phyloP scores from a whole-genome alignment of 2,888 invertebrate genomes.

The Drosophila barbarae region DNA sequence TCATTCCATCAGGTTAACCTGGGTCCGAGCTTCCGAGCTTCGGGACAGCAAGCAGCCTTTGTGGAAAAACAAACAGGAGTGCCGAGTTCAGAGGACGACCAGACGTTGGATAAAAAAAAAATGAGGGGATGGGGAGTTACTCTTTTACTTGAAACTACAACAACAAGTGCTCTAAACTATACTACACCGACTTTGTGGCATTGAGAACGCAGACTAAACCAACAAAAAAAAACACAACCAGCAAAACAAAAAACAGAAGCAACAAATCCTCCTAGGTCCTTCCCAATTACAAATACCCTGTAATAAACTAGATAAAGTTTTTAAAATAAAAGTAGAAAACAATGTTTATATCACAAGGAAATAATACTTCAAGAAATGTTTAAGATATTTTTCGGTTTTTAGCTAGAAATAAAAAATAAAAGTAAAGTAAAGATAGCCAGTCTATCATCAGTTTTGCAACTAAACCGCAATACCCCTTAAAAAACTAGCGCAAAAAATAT shows the following conservation, averaged over 20 bases:
- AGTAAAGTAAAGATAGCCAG: not conserved
- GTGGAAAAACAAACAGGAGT: slow-evolving; percentile 33
- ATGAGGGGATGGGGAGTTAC: slow-evolving; percentile 4
- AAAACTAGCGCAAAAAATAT: slow-evolving; percentile 6
- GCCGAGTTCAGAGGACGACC: not conserved
- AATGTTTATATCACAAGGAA: not conserved
- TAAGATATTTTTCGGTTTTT: too few relatives aligned
- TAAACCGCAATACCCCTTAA: not conserved
- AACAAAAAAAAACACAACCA: not conserved
- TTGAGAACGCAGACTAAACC: slow-evolving; percentile 19
- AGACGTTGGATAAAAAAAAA: not conserved
- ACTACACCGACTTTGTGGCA: slow-evolving; percentile 32
- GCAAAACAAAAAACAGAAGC: not conserved
- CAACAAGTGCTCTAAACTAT: slow-evolving; percentile 20
- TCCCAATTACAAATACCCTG: not conserved
- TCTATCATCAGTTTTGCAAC: not conserved
- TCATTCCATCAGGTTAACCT: slow-evolving; percentile 41
- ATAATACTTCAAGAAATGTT: too few relatives aligned
- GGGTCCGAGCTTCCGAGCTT: slow-evolving; percentile 28
- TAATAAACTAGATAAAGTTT: too few relatives aligned
- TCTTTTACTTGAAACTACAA: slow-evolving; percentile 25
- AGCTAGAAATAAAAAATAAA: too few relatives aligned
- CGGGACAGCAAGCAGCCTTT: slow-evolving; percentile 16
- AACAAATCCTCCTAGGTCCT: not conserved
- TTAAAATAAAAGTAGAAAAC: not conserved